Evolutionary conservation across 2,888 invertebrate species (phyloP).

Genomic region (Ectobius pallidus): DNA sequence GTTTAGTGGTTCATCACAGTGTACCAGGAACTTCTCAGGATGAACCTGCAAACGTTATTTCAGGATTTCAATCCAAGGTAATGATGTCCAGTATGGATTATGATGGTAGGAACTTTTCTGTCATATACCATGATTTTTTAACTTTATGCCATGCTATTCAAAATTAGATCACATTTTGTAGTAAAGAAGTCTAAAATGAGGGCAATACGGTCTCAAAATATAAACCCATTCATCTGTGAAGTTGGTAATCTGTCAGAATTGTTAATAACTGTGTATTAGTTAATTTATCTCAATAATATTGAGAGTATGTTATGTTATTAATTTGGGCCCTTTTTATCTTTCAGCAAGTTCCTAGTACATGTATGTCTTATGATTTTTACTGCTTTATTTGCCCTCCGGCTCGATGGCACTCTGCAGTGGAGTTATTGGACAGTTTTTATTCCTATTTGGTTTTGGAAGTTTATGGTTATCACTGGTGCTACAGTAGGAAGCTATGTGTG

Average conservation of each 20-base stretch:
- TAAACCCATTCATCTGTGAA: no score
- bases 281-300: no score
- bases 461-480: slow-evolving; percentile 88
- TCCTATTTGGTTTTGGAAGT: slow-evolving; percentile 98
- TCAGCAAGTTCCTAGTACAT: slow-evolving; percentile 97
- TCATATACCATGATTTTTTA: no score
- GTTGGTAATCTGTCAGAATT: no score
- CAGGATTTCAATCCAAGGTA: slow-evolving; percentile 94
- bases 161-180: no score
- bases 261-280: no score
- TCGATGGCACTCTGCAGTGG: slow-evolving; percentile 90
- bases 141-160: no score
- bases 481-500: slow-evolving; percentile 92
- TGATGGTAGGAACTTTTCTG: no score
- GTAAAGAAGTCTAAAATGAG: no score
- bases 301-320: slow-evolving; percentile 24
- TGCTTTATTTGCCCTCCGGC: slow-evolving; percentile 84
- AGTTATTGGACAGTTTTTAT: slow-evolving; percentile 96
- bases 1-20: background rate
- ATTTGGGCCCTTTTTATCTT: slow-evolving; percentile 53
- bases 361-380: slow-evolving; percentile 91
- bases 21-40: slow-evolving; percentile 52
- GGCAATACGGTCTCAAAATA: no score
- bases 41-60: slow-evolving; percentile 89
- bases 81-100: slow-evolving; percentile 21